Evolutionary conservation across 64 coral and sea anemone genomes (phyloP), one percentile per base, ranked within the genome.

Genomic region (Stichodactyla helianthus): DNA sequence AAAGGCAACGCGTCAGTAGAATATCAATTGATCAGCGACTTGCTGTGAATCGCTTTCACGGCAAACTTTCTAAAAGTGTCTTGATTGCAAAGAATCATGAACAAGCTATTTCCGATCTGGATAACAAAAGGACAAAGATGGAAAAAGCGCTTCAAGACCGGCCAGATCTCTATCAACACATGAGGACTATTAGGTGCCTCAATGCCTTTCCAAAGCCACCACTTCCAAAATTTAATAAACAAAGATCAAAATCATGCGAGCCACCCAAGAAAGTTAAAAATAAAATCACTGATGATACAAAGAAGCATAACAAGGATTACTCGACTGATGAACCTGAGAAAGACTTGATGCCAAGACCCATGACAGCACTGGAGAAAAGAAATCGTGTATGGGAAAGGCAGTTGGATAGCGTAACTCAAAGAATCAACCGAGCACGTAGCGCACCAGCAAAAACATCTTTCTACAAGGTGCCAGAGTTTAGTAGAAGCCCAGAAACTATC

Each of bases 21-120:
- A 92, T 99, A 80, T 95, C 88, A 10, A 90, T 62, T 53, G 97
- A 99, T 82, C 97, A 99, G 81, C 79, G 93, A 82, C 80, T 99
- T 83, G 91, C 92, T 67, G 97, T 94, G 17, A 59, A 95, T 74
- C 82, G 86, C 52, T 99, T 99, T 86, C 91, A 90, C 81, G 83
- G 87, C 20, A 88, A 89, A 58, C 74, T 99, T 60, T 92, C 87
- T 22, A 76, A 84, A 54, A 99, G 97, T 86, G 91, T 99, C 26
- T 85, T 90, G 25, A 85, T 95, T 63, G 90, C 93, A 52, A 94
- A 92, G 52, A 91, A 82, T 17, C 93, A 99, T 67, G 97, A 95
- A 77, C 79, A 93, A 61, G 19, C 92, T 0, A 92, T 90, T 52
- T 85, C 71, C 23, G 77, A 59, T 54, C 56, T 97, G 20, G 84